A percentile compares a stretch with the other conserved stretches of the same genome.
Conservation (phyloP, 2,797 vertebrate genomes). For the Salarias fasciatus region DNA sequence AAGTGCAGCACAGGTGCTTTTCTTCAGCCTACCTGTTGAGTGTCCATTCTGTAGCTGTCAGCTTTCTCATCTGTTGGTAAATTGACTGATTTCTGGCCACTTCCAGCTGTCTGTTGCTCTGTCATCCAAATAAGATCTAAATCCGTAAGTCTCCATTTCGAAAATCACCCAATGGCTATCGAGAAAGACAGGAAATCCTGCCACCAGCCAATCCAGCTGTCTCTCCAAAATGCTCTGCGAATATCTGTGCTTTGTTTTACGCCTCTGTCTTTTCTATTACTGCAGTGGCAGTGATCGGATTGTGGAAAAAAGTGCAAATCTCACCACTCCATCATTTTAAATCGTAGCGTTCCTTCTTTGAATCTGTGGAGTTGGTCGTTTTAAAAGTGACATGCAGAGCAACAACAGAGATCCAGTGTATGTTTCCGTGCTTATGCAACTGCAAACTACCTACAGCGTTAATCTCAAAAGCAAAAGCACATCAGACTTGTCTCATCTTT, state of each 20-base stretch:
- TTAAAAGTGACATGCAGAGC: neutral
- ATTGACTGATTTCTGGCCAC: slow-evolving; percentile 23
- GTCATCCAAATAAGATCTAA: slow-evolving; percentile 22
- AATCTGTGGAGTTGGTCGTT: neutral
- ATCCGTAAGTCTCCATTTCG: slow-evolving; percentile 20
- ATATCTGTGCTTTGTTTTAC: neutral
- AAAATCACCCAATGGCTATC: slow-evolving; percentile 14
- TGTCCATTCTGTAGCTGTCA: slow-evolving; percentile 2
- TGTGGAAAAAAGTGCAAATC: neutral
- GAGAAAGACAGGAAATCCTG: slow-evolving; percentile 10
- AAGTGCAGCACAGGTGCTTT: neutral
- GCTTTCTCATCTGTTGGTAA: slow-evolving; percentile 15
- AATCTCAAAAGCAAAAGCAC: too few species aligned
- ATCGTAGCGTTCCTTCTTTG: neutral
- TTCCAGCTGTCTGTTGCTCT: slow-evolving; percentile 26
- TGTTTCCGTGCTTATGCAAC: too few species aligned
- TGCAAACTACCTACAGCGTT: too few species aligned
- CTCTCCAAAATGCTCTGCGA: neutral
- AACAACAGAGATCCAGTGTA: too few species aligned
- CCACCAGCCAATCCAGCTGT: slow-evolving; percentile 4
- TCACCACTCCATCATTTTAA: neutral
- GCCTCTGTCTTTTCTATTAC: slow-evolving; percentile 5
- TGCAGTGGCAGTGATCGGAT: slow-evolving; percentile 10
- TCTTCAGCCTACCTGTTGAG: neutral
- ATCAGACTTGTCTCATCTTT: too few species aligned